Evolutionary conservation across 2,113 vertebrate genomes (phyloP), one percentile per base, ranked within the genome.

Genomic region (Emydura subglobosa): DNA sequence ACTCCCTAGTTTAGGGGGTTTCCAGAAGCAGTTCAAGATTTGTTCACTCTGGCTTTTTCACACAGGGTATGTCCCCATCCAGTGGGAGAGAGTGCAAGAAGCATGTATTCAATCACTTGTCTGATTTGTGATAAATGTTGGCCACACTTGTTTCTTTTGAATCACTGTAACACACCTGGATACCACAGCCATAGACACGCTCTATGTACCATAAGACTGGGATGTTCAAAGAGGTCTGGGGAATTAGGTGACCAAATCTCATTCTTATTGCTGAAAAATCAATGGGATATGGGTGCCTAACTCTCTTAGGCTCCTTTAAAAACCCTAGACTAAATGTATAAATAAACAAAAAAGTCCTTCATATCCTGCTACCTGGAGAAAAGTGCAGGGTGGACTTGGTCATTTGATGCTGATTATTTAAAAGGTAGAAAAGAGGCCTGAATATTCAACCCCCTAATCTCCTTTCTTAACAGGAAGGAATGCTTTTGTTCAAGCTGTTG

Each of bases 151-250:
- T 83, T 97, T 92, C 94, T 95, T 96, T 93, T 87, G 95, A 97
- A 95, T 87, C 79, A 83, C 96, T 96, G 96, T 97, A 93, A 95
- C 94, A 42, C 7, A 47, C 4, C 11, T 44, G 42, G 74, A 44
- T 78, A 47, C 42, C 42, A 78, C 42, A 47, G 42, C 96, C 91
- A 10, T 94, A 86, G 92, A 94, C 95, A 92, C 83, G 57, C 93
- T 95, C 94, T 92, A 94, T 95, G 94, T 83, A 88, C 93, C 96
- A 94, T 97, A 95, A 96, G 95, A 92, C 91, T 96, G 93, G 96
- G 79, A 95, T 94, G 93, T 97, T 97, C 94, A 91, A 95, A 44
- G 6, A 13, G 74, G 39, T 7, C 14, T 34, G 65, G 34, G 7
- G 8, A 19, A 17, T 68, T 22, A 11, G 0, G 1, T 0, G 85